These are phyloP conservation scores for Heliothis subflexa DNA, from an alignment of 1,140 invertebrate genomes.

Conservation along the genomic window DNA sequence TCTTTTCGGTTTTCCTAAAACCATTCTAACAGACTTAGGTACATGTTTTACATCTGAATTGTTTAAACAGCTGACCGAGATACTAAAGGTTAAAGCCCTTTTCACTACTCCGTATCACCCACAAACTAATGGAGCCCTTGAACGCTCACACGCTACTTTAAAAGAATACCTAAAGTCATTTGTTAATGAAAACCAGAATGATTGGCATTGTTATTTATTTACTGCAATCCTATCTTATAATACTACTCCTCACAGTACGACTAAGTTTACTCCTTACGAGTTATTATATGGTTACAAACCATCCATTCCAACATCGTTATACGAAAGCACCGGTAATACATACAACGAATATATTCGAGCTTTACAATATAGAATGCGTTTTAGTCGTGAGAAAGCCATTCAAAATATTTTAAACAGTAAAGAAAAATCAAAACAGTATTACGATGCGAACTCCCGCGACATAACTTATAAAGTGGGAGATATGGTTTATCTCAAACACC, in stretches of 20 bases:
- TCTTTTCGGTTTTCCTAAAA: conserved; percentile 65
- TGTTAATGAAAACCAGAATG: conserved; percentile 55
- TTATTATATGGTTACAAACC: conserved; percentile 66
- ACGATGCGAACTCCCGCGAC: conserved; percentile 34
- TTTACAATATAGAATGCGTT: conserved; percentile 50
- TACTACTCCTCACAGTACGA: conserved; percentile 49
- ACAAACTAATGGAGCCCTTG: conserved; percentile 61
- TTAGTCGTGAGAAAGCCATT: conserved; percentile 48
- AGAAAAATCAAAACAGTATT: conserved; percentile 52
- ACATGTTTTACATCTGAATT: conserved; percentile 66
- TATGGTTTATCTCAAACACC: conserved; percentile 48
- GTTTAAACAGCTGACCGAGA: conserved; percentile 62
- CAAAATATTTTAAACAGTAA: conserved; percentile 50
- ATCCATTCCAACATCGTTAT: conserved; percentile 48
- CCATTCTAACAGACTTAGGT: conserved; percentile 68
- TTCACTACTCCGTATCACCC: conserved; percentile 72
- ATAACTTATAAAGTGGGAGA: conserved; percentile 50
- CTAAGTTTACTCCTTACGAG: conserved; percentile 46
- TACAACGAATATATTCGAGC: conserved; percentile 47
- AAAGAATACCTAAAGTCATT: conserved; percentile 55
- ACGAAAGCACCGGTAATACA: conserved; percentile 23
- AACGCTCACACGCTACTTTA: conserved; percentile 53
- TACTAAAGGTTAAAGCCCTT: conserved; percentile 65
- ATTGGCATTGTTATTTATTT: conserved; percentile 59
- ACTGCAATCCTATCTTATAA: conserved; percentile 62